A percentile compares a stretch with the other conserved stretches of the same genome.
Evolutionary conservation across 2,113 vertebrate genomes (phyloP).

Genomic region (Alaudala cheleensis): DNA sequence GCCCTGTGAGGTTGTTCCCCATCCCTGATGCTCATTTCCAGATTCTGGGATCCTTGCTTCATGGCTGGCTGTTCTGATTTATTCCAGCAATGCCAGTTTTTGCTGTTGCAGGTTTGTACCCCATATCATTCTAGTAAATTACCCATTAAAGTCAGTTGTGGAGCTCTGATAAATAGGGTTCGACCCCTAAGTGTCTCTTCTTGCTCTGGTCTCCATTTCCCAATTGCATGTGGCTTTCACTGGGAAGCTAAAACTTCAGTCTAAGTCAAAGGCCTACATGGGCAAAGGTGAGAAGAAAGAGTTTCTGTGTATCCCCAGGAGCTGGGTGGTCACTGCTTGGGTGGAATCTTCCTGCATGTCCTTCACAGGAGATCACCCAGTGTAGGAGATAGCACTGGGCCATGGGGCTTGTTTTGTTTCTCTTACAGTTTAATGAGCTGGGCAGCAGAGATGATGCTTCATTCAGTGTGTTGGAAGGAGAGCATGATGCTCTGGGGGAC

Average conservation of each 20-base stretch:
- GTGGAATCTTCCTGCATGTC: neutral
- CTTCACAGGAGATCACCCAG: neutral
- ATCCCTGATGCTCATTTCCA: neutral
- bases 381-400: neutral
- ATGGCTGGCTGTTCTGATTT: neutral
- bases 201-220: neutral
- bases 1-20: fast-evolving
- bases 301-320: neutral
- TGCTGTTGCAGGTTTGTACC: neutral
- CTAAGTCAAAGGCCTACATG: neutral
- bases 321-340: neutral
- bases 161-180: neutral
- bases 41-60: neutral
- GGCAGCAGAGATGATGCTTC: neutral
- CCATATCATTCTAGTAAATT: neutral
- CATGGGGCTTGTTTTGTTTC: neutral
- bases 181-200: neutral
- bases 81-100: neutral
- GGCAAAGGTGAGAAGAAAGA: neutral
- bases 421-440: neutral
- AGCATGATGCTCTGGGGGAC: neutral
- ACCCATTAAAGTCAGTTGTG: neutral
- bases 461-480: neutral
- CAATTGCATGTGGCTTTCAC: neutral
- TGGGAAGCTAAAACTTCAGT: neutral